Evolutionary conservation across 1,140 invertebrate species (phyloP).

Genomic region (Psix sp.): DNA sequence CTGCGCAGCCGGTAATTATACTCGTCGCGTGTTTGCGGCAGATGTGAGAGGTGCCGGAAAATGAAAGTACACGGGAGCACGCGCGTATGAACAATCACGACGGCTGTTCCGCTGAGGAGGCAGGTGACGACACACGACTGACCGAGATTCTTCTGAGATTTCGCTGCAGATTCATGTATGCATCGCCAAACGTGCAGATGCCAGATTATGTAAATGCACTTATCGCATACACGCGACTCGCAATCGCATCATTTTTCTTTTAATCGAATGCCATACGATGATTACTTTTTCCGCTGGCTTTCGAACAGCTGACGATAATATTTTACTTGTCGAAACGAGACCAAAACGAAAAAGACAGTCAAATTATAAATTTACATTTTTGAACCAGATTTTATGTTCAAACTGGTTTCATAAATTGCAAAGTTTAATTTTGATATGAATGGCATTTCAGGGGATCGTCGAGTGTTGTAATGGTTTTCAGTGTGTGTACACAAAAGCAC

Average conservation of each 20-base stretch:
- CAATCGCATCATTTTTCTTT: constrained; percentile 28
- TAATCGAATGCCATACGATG: constrained; percentile 23
- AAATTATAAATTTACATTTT: no score
- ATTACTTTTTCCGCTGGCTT: constrained; percentile 6
- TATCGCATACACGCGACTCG: constrained; percentile 29
- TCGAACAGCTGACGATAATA: constrained; percentile 27
- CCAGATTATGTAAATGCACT: constrained; percentile 34
- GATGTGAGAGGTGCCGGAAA: constrained; percentile 55
- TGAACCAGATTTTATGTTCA: no score
- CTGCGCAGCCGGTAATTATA: constrained; percentile 42
- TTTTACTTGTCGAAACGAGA: no score
- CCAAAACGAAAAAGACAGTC: no score
- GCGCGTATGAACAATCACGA: constrained; percentile 43
- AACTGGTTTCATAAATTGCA: no score
- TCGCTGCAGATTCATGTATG: constrained; percentile 28
- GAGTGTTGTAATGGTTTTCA: no score
- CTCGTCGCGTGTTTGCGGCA: constrained; percentile 52
- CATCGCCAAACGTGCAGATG: constrained; percentile 41
- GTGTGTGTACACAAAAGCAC: no score
- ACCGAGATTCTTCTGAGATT: constrained; percentile 57
- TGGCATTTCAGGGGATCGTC: no score
- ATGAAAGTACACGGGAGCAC: constrained; percentile 54
- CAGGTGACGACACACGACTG: constrained; percentile 53
- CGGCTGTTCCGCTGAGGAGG: constrained; percentile 42
- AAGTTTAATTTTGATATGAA: no score